Evolutionary conservation across 2,797 vertebrate species (phyloP), one percentile per base, ranked within the genome.

Genomic region (Leuciscus waleckii): DNA sequence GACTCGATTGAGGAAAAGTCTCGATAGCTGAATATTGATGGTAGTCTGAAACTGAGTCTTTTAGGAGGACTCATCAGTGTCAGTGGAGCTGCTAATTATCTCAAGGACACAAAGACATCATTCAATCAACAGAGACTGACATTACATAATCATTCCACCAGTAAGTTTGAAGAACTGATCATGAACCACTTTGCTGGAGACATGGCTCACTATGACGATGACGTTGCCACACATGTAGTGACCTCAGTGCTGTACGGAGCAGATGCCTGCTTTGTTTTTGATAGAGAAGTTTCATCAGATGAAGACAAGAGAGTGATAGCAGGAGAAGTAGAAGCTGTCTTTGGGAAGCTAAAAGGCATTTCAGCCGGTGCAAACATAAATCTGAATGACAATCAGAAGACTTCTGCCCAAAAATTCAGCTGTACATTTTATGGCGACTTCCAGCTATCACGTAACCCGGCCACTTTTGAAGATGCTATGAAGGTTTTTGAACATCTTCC

Each of bases 401-500:
- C 19, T 4, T 76, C 65, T 4, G 1, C 1, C 5, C n/a, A 63
- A 35, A 85, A 85, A 63, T 85, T 85, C 3, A 85, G 0, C 0
- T 85, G 83, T 35, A 85, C 21, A 41, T 85, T 85, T 71, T 58
- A 85, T 61, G 75, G 83, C 1, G 83, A 84, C 16, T 84, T 84
- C 23, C 61, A 79, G 74, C 49, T 79, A 7, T 0, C 46, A 49
- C 6, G 2, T 56, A 84, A 84, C 19, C 83, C 83, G 21, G 19
- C 43, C 21, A 26, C 74, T 26, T 89, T 87, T 23, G 16, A 84
- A 32, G 88, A 89, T 23, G 88, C 76, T 1, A 19, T 90, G 5
- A 61, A 39, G 29, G 43, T 89, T n/a, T 90, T 79, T 39, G 32
- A 26, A 13, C 63, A 69, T 23, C 86, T 90, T 3, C 84, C 89